Conservation (phyloP, 2,888 invertebrate genomes). For the Drosophila formosana region DNA sequence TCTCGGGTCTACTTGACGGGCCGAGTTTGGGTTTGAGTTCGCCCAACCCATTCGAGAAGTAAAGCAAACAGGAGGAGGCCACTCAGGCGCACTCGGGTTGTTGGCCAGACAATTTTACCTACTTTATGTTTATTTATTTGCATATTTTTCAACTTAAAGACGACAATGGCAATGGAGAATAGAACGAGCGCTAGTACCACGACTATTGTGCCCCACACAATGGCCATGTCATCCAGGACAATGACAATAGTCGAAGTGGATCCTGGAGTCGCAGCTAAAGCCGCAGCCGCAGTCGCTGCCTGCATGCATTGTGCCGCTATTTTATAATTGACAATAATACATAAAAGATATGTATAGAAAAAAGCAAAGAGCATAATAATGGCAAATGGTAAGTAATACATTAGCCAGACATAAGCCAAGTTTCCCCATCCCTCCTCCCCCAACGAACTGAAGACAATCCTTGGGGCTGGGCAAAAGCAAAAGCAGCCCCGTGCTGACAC, state of each 20-base stretch:
- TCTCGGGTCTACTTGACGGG: slow-evolving; percentile 67
- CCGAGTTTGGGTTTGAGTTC: slow-evolving; percentile 17
- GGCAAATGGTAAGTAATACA: slow-evolving; percentile 78
- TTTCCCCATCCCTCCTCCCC: neutral
- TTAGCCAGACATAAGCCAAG: slow-evolving; percentile 75
- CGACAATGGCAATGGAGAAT: slow-evolving; percentile 58
- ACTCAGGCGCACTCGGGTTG: slow-evolving; percentile 67
- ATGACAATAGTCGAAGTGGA: slow-evolving; percentile 60
- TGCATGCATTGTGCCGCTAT: slow-evolving; percentile 67
- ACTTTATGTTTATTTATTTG: slow-evolving; percentile 77
- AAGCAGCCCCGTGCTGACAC: slow-evolving; percentile 50
- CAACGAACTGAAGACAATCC: slow-evolving; percentile 21
- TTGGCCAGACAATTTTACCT: slow-evolving; percentile 79
- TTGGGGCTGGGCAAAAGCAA: slow-evolving; percentile 20
- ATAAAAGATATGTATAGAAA: slow-evolving; percentile 62
- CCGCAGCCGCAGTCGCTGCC: slow-evolving; percentile 21
- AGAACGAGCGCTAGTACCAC: slow-evolving; percentile 33
- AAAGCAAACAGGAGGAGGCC: slow-evolving; percentile 50
- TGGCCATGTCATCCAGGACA: slow-evolving; percentile 51
- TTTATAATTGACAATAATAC: slow-evolving; percentile 78
- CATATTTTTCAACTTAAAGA: slow-evolving; percentile 79
- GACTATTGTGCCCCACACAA: slow-evolving; percentile 65
- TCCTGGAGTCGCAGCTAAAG: slow-evolving; percentile 15
- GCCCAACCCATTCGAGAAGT: slow-evolving; percentile 25
- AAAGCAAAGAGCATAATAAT: slow-evolving; percentile 72